Percentiles rank a stretch among this genome's conserved stretches.
phyloP scores from a whole-genome alignment of 2,888 invertebrate species.

The Odontomyia ornata region DNA sequence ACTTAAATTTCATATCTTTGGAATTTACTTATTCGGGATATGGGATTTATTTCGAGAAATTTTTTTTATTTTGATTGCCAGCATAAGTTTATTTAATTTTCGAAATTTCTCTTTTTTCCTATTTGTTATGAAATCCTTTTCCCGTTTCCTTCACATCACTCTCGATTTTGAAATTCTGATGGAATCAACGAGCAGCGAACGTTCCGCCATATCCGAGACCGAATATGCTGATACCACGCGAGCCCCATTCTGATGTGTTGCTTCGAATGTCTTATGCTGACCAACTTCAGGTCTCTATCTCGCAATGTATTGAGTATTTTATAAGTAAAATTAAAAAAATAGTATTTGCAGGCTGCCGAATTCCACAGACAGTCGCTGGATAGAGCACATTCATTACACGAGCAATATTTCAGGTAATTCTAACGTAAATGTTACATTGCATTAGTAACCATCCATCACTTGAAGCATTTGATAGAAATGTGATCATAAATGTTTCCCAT shows the following conservation, averaged over 20 bases:
- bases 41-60: conserved; percentile 30
- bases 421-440: neutral
- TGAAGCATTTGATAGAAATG: neutral
- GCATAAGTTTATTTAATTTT: conserved; percentile 30
- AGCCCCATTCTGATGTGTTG: conserved; percentile 64
- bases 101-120: conserved; percentile 23
- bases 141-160: neutral
- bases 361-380: conserved; percentile 63
- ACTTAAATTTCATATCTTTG: conserved; percentile 23
- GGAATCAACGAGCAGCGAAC: conserved; percentile 58
- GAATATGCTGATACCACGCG: conserved; percentile 65
- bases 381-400: conserved; percentile 56
- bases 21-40: neutral
- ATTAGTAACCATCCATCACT: conserved; percentile 6
- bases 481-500: neutral
- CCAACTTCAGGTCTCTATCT: conserved; percentile 64
- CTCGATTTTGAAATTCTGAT: neutral
- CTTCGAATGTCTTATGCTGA: conserved; percentile 65
- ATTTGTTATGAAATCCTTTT: neutral
- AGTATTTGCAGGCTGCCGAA: conserved; percentile 66
- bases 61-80: neutral
- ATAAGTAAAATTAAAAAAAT: conserved; percentile 57
- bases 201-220: conserved; percentile 65
- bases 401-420: conserved; percentile 64
- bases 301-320: conserved; percentile 51